Evolutionary conservation across 2,888 invertebrate genomes (phyloP).

Genomic region (Synanthedon tipuliformis): DNA sequence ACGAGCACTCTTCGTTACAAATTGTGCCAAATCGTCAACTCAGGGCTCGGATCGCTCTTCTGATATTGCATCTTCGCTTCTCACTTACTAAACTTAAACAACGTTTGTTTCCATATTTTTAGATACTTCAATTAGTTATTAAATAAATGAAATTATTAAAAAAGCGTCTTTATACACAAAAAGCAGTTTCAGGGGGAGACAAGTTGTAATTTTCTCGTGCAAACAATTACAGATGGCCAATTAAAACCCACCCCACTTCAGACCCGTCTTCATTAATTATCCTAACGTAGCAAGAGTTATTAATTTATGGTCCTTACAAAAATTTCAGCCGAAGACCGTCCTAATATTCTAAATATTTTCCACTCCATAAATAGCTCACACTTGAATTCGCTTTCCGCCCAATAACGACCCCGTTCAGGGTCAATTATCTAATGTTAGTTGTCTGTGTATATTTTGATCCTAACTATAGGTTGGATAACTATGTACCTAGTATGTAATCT

Average conservation of each 20-base stretch:
- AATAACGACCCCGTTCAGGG: too few species aligned
- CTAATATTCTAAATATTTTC: background rate
- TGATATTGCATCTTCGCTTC: constrained; percentile 26
- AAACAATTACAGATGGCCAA: constrained; percentile 44
- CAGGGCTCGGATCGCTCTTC: constrained; percentile 37
- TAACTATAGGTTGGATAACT: too few species aligned
- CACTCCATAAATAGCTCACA: too few species aligned
- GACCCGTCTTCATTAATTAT: constrained; percentile 34
- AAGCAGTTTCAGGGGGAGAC: constrained; percentile 7
- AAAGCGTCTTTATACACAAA: background rate
- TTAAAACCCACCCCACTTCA: constrained; percentile 36
- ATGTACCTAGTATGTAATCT: too few species aligned
- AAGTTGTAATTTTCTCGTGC: constrained; percentile 34
- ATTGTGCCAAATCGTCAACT: constrained; percentile 58
- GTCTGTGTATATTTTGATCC: too few species aligned
- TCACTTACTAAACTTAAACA: background rate
- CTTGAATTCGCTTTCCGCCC: too few species aligned
- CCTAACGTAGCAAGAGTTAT: constrained; percentile 16
- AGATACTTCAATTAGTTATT: background rate
- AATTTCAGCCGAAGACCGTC: background rate
- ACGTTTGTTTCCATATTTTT: background rate
- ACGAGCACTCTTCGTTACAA: constrained; percentile 39
- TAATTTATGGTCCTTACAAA: background rate
- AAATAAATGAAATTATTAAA: background rate
- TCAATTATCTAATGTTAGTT: too few species aligned